These are phyloP conservation scores for Mythimna loreyi DNA, from an alignment of 2,888 invertebrate species.

Conservation along the genomic window DNA sequence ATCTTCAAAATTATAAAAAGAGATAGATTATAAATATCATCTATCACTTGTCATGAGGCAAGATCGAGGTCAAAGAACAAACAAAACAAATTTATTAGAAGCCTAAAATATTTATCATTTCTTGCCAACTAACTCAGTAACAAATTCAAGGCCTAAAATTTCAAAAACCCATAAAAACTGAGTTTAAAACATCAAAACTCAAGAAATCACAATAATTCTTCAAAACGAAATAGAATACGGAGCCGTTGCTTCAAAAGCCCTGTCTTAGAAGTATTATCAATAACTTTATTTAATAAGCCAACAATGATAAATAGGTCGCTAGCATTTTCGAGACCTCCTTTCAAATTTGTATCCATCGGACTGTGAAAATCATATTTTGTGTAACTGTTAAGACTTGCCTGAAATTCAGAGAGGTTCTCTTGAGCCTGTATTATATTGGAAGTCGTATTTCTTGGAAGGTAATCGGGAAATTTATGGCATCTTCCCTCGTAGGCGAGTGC, in stretches of 20 bases:
- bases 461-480: constrained; percentile 62
- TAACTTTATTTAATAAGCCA: constrained; percentile 63
- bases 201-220: constrained; percentile 41
- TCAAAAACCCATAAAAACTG: constrained; percentile 4
- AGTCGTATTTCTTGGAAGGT: constrained; percentile 58
- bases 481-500: constrained; percentile 36
- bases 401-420: constrained; percentile 55
- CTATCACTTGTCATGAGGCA: too few species aligned
- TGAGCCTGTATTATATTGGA: constrained; percentile 57
- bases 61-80: too few species aligned
- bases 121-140: too few species aligned
- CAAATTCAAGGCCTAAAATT: not conserved
- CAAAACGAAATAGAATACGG: constrained; percentile 36
- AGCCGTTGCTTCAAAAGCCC: constrained; percentile 19
- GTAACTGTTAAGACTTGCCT: constrained; percentile 52
- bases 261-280: constrained; percentile 57
- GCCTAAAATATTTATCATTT: not conserved
- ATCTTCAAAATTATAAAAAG: too few species aligned
- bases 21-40: too few species aligned
- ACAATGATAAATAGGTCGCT: constrained; percentile 64
- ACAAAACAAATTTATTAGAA: not conserved
- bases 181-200: constrained; percentile 14
- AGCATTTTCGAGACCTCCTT: constrained; percentile 62
- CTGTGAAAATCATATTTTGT: constrained; percentile 68
- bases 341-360: constrained; percentile 67